Base-by-base conservation (phyloP, 2,888 invertebrate genomes). In the Adineta ricciae region DNA sequence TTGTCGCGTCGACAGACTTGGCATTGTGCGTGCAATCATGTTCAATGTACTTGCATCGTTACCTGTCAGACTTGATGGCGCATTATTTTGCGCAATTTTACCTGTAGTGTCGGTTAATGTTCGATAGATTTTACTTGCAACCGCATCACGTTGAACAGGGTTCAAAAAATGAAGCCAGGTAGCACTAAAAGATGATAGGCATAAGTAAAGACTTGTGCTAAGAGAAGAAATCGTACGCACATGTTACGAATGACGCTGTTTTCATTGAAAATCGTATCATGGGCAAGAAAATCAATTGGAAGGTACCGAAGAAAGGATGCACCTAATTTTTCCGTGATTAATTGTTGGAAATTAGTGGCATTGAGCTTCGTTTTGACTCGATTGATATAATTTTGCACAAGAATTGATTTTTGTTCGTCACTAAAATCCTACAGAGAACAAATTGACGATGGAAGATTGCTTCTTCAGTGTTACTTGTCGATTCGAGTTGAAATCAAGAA, bases 291-390 rank as follows among this genome's bases (percentile, higher is more conserved):
- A 78, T 78, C n/a, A 14, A 78, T 36, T 7, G 78, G 78, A n/a
- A 78, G n/a, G 41, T 78, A 78, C 1, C 41, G 38, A 21, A 78
- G 78, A 78, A 78, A 78, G 38, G 41, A 38, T 78, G 41, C 41
- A n/a, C 78, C 78, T 41, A 78, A 41, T 78, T 41, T 78, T n/a
- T 41, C 38, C 3, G 78, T 78, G n/a, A 78, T 78, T 78, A 78
- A 78, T 41, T 78, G n/a, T n/a, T 41, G 78, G 41, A 78, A 78
- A 78, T 78, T 78, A 24, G 24, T 11, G 38, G 78, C 24, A 78
- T 78, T 78, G 11, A 78, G 24, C 41, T 78, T 78, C 8, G 0
- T n/a, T 41, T 78, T 78, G 2, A 78, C 41, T n/a, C 32, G 38
- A 41, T 38, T 2, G n/a, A 78, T 78, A 78, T 78, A 78, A 41